Base-by-base conservation (phyloP, 2,113 vertebrate genomes). In the Tyto alba region DNA sequence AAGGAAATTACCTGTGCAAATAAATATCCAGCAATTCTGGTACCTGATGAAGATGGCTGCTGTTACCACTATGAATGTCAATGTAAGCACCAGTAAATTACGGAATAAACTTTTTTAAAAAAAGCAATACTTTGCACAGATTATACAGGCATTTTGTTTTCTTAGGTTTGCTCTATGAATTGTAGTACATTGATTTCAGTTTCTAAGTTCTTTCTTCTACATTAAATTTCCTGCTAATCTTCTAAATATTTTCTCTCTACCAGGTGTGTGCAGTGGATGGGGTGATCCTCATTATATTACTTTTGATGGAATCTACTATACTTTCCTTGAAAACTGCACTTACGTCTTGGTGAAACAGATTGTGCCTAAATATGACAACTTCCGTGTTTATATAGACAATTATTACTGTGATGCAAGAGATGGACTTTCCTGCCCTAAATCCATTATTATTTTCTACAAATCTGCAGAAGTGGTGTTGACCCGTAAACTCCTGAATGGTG, bases 321-420 rank as follows among this genome's bases (percentile, higher is more conserved):
- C 89, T 26, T 99, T 99, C 97, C 95, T 98, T 47, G 95, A 98
- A 91, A 98, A 98, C 71, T 99, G 99, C 95, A 98, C 99, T 4
- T 99, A 99, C 0, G 98, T 99, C 82, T 97, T 99, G 87, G 98
- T 99, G 91, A 98, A 99, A 96, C 98, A 99, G 96, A 98, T 99
- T 4, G 77, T 93, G 29, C 96, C 98, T 3, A 98, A 90, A 95
- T 96, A 97, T 7, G 97, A 97, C 73, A 97, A 98, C 85, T 98
- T 99, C 94, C 98, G 97, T 7, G 96, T 99, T 56, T 97, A 98
- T 50, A 53, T 99, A 7, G 98, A 98, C 53, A 98, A 98, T 41
- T 98, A 98, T 45, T 98, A 97, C 57, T 99, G 99, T 0, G 66
- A 98, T 43, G 6, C 96, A 4, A 15, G 78, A 90, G 96, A 97